Base-by-base conservation (phyloP, 2,797 vertebrate species). In the Sebastes trivittatus region DNA sequence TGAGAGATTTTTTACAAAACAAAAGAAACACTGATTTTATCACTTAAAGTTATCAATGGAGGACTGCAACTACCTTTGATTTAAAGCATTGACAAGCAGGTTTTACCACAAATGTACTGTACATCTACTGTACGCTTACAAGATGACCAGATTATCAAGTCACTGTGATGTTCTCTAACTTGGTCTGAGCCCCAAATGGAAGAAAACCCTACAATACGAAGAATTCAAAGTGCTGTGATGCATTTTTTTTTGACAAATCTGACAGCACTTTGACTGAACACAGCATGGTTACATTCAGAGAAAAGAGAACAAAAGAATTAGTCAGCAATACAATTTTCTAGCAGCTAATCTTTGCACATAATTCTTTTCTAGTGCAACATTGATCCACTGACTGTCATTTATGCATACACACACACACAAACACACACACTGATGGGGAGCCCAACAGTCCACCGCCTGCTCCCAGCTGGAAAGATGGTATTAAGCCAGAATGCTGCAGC, bases 401-500 rank as follows among this genome's bases (percentile, higher is more conserved):
- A 56, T 71, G 16, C 49, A 42, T 16, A 42, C 14, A 16, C 38
- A 42, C 11, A 25, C 38, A 70, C 68, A 32, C 30, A 29, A 5
- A 36, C 63, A 65, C 55, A 32, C 68, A 73, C 25, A 60, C 59
- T 16, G 5, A 79, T 8, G 7, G 55, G 27, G 72, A 63, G 34
- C 74, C 54, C 69, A 84, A 81, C 72, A 75, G 72, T 75, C 62
- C 56, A n/a, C 76, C 9, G 89, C 82, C 61, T 80, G 80, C 86
- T 87, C 88, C 82, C 87, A 89, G 89, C 85, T 83, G 88, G 87
- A 91, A 75, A 66, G 38, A 78, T 77, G 85, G 78, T 83, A 83
- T 88, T 70, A 22, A 90, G 89, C 92, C 93, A 93, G 85, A 90
- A 73, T 16, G 9, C 83, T 90, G 85, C 78, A 75, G 88, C 76